Conservation (phyloP, 2,797 vertebrate species). For the Lindbergichthys nudifrons region DNA sequence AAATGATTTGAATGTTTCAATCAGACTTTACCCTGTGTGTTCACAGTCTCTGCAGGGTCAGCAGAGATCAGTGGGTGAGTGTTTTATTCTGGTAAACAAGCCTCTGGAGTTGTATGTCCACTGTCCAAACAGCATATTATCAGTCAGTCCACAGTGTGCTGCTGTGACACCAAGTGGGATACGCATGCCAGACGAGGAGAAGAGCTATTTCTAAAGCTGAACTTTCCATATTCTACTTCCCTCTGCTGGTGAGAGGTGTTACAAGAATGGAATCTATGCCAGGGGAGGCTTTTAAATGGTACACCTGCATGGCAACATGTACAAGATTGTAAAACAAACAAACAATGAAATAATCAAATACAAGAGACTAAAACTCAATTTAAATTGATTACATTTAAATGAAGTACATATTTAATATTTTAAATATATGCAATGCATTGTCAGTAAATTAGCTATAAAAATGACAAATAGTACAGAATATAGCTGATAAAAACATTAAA, state of each 20-base stretch:
- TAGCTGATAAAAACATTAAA: background rate
- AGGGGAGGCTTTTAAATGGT: background rate
- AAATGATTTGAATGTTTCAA: background rate
- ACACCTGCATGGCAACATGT: background rate
- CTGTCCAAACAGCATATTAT: constrained; percentile 48
- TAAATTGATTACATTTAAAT: background rate
- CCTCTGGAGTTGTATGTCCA: constrained; percentile 25
- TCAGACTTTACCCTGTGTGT: constrained; percentile 28
- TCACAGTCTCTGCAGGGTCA: constrained; percentile 15
- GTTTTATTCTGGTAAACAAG: constrained; percentile 27
- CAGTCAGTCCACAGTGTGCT: constrained; percentile 25
- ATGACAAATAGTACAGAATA: background rate
- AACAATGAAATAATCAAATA: background rate
- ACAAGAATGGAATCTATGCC: constrained; percentile 23
- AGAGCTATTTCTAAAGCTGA: constrained; percentile 61
- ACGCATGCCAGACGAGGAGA: constrained; percentile 47
- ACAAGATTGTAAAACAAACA: too few species aligned
- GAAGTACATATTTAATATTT: background rate
- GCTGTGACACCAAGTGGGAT: constrained; percentile 62
- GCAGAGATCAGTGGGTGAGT: constrained; percentile 13
- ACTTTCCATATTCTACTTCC: constrained; percentile 61
- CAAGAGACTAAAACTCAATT: background rate
- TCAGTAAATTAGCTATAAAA: background rate
- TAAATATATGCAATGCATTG: background rate
- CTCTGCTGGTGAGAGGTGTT: constrained; percentile 61